Conservation (phyloP, 2,113 vertebrate species). For the Poeciliopsis retropinna region DNA sequence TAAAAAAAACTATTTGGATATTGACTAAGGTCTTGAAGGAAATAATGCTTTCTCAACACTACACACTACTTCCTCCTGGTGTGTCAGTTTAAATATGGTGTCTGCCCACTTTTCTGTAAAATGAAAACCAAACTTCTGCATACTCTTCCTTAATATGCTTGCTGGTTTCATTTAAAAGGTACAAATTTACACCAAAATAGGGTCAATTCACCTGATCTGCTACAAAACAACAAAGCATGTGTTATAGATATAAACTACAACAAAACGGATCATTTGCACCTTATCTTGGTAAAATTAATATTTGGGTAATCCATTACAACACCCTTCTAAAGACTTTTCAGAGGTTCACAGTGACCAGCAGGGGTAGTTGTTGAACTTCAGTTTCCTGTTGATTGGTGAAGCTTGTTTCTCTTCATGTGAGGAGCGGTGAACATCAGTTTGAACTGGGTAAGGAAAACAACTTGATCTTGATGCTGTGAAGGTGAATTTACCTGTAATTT, state of each 20-base stretch:
- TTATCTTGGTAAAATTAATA: neutral
- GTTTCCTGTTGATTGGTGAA: neutral
- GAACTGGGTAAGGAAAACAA: neutral
- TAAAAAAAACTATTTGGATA: neutral
- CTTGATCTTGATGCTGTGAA: too few species aligned
- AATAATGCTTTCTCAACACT: neutral
- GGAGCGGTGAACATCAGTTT: neutral
- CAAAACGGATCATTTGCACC: neutral
- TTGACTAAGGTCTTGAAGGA: neutral
- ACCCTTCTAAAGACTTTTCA: neutral
- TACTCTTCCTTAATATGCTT: neutral
- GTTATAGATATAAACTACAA: neutral
- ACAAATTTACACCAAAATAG: neutral
- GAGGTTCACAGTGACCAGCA: slow-evolving; percentile 42
- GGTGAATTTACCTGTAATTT: too few species aligned
- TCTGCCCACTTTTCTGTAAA: neutral
- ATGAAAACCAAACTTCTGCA: neutral
- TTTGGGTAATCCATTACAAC: neutral
- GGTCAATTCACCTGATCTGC: neutral
- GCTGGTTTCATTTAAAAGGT: neutral
- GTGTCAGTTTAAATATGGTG: neutral
- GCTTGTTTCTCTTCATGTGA: neutral
- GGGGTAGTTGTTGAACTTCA: slow-evolving; percentile 56
- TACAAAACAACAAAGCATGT: neutral
- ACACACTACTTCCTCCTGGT: neutral